phyloP scores from a whole-genome alignment of 2,113 vertebrate genomes.

The Thryonomys swinderianus region DNA sequence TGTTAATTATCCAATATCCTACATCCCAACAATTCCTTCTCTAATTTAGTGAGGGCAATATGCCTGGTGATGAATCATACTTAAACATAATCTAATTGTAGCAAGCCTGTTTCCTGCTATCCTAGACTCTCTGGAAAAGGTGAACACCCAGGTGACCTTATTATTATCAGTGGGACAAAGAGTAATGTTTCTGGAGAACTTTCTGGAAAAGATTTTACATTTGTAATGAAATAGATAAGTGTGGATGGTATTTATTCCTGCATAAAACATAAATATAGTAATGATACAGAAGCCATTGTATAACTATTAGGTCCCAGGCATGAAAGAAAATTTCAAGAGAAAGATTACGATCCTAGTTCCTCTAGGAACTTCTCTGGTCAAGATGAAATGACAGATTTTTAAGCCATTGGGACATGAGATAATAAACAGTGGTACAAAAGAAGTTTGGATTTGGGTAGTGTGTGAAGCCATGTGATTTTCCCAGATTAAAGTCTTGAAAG shows the following conservation, averaged over 20 bases:
- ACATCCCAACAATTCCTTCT: background rate
- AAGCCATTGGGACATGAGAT: background rate
- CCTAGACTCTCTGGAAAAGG: background rate
- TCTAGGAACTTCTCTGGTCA: background rate
- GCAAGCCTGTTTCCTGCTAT: background rate
- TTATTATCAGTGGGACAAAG: background rate
- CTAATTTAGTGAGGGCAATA: background rate
- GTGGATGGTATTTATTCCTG: background rate
- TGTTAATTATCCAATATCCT: background rate
- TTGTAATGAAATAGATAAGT: background rate
- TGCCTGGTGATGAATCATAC: background rate
- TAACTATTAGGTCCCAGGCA: background rate
- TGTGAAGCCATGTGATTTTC: background rate
- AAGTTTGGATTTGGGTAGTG: background rate
- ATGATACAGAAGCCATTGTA: background rate
- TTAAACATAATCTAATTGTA: background rate
- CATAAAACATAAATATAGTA: background rate
- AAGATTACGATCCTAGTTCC: background rate
- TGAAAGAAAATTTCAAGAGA: background rate
- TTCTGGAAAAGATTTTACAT: background rate
- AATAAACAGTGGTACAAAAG: background rate
- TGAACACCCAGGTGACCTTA: background rate
- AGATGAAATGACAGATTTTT: background rate
- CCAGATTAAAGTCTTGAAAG: background rate
- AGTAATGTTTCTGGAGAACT: background rate